Percentiles rank a stretch among this genome's conserved stretches.
Conservation (phyloP, 2,113 vertebrate genomes). For the Gopherus evgoodei region DNA sequence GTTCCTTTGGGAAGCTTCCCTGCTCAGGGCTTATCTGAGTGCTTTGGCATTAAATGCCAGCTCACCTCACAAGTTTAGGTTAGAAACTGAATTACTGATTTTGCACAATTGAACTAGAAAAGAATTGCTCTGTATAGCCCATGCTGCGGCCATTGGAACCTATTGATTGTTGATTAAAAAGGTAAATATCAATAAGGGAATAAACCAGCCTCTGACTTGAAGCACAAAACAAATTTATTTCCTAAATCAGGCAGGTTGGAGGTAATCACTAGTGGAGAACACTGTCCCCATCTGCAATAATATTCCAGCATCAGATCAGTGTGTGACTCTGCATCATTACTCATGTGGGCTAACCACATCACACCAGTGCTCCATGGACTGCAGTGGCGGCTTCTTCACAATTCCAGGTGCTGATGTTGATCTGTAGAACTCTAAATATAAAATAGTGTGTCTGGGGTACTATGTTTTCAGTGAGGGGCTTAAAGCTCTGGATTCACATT, state of each 20-base stretch:
- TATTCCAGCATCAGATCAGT: background rate
- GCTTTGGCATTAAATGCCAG: background rate
- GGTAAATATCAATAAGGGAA: slow-evolving; percentile 9
- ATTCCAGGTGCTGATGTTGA: background rate
- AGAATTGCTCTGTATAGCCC: background rate
- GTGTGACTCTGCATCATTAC: background rate
- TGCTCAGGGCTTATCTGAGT: background rate
- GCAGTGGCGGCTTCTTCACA: background rate
- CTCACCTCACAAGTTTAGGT: background rate
- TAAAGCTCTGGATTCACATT: background rate
- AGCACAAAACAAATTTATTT: background rate
- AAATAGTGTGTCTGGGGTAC: background rate
- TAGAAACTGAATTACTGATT: rapidly evolving
- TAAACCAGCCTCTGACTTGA: background rate
- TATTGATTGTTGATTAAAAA: background rate
- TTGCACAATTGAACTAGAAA: background rate
- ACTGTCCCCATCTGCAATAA: background rate
- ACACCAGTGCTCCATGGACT: background rate
- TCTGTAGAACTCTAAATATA: background rate
- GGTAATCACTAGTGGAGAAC: slow-evolving; percentile 17
- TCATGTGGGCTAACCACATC: background rate
- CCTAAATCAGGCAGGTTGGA: slow-evolving; percentile 1
- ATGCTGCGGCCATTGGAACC: background rate
- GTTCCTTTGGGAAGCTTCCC: background rate
- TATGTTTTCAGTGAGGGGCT: background rate